A percentile compares a stretch with the other conserved stretches of the same genome.
Conservation (phyloP, 2,888 invertebrate species). For the Clitarchus hookeri region DNA sequence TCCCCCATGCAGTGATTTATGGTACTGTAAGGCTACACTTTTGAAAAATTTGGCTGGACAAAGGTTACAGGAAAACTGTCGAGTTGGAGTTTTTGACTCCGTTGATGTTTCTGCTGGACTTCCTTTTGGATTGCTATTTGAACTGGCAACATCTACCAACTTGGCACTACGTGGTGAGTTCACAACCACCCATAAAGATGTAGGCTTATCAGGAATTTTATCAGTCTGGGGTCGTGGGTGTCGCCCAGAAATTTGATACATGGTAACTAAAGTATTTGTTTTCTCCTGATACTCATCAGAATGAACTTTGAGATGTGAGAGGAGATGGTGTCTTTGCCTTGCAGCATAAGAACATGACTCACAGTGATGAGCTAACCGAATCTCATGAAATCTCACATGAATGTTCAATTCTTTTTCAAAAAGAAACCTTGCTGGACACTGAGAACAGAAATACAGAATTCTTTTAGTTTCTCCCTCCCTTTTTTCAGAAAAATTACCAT, state of each 20-base stretch:
- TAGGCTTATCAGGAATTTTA: not conserved
- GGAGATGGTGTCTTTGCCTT: slow-evolving; percentile 68
- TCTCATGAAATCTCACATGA: slow-evolving; percentile 73
- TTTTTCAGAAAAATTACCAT: not conserved
- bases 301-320: slow-evolving; percentile 73
- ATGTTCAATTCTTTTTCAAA: slow-evolving; percentile 71
- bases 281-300: slow-evolving; percentile 56
- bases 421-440: slow-evolving; percentile 77
- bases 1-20: slow-evolving; percentile 68
- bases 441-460: slow-evolving; percentile 72
- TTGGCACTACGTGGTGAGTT: not conserved
- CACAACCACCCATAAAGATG: slow-evolving; percentile 50
- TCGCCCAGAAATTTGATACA: slow-evolving; percentile 66
- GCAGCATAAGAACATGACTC: slow-evolving; percentile 78
- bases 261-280: slow-evolving; percentile 68
- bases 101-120: not conserved
- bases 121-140: not conserved
- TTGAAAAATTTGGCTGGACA: slow-evolving; percentile 78
- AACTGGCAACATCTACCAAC: not conserved
- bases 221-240: slow-evolving; percentile 66
- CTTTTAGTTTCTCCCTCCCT: slow-evolving; percentile 18
- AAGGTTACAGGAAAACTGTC: slow-evolving; percentile 59
- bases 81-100: slow-evolving; percentile 36
- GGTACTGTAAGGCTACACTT: slow-evolving; percentile 70
- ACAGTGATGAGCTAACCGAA: slow-evolving; percentile 68